Evolutionary conservation across 2,797 vertebrate genomes (phyloP).

Genomic region (Xerus rutilus): DNA sequence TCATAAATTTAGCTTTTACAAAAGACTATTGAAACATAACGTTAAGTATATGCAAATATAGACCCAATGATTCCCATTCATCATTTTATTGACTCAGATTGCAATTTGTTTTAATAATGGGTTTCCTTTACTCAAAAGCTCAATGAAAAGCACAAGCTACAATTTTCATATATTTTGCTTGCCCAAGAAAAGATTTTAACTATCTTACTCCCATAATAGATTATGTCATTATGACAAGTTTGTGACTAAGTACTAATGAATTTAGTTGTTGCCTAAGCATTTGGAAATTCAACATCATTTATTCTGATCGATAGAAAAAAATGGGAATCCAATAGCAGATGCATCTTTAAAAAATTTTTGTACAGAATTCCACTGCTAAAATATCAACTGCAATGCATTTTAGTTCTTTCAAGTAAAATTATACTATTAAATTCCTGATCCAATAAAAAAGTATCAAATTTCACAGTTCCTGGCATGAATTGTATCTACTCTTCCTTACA

Average conservation of each 20-base stretch:
- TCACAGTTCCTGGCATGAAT: constrained; percentile 76
- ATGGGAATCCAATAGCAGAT: constrained; percentile 60
- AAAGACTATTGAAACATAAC: not conserved
- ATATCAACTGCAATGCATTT: constrained; percentile 69
- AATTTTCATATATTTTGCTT: not conserved
- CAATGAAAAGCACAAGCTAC: constrained; percentile 17
- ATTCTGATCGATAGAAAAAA: constrained; percentile 67
- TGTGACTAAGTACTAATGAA: constrained; percentile 54
- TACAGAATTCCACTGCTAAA: constrained; percentile 68
- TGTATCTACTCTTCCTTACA: constrained; percentile 72
- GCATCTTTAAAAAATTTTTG: constrained; percentile 69
- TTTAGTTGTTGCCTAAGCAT: not conserved
- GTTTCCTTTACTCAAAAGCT: not conserved
- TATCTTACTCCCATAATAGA: not conserved
- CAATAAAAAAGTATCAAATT: constrained; percentile 66
- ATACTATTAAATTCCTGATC: constrained; percentile 64
- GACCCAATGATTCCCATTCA: not conserved
- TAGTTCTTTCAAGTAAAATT: constrained; percentile 80
- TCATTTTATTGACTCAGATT: constrained; percentile 44
- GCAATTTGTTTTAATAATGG: constrained; percentile 44
- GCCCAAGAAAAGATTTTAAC: not conserved
- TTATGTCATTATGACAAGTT: constrained; percentile 6
- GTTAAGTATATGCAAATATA: not conserved
- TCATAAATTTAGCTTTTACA: constrained; percentile 6
- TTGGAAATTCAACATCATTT: constrained; percentile 66